phyloP scores from a whole-genome alignment of 2,888 invertebrate species.

The Allolobophora icterica region DNA sequence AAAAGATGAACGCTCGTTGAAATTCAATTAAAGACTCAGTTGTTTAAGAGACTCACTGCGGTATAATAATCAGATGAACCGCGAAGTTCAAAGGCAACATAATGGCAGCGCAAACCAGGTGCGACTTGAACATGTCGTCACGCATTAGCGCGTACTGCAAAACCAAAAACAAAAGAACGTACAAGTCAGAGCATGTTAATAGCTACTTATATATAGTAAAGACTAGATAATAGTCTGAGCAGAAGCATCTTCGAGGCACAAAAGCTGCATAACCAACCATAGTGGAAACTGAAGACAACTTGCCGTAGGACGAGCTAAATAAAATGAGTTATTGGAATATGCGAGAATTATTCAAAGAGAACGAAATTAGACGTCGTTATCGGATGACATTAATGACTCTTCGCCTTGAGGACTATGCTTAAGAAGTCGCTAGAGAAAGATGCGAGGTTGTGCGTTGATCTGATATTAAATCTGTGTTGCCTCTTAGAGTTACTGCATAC shows the following conservation, averaged over 20 bases:
- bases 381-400: too few relatives aligned
- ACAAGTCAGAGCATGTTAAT: too few relatives aligned
- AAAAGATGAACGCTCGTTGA: background rate
- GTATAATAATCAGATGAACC: conserved; percentile 75
- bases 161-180: background rate
- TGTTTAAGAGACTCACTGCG: conserved; percentile 51
- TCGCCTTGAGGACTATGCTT: too few relatives aligned
- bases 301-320: background rate
- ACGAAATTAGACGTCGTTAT: background rate
- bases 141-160: conserved; percentile 80
- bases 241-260: background rate
- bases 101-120: conserved; percentile 81
- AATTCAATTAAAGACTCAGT: background rate
- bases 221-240: background rate
- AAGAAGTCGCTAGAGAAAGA: too few relatives aligned
- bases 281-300: background rate
- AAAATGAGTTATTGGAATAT: background rate
- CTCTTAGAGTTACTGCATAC: too few relatives aligned
- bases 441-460: too few relatives aligned
- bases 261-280: background rate
- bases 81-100: conserved; percentile 76
- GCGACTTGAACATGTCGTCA: conserved; percentile 84
- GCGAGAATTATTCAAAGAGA: background rate
- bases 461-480: too few relatives aligned
- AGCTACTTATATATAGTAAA: too few relatives aligned